These are phyloP conservation scores for Eilema depressum DNA, from an alignment of 2,888 invertebrate genomes.

Conservation along the genomic window DNA sequence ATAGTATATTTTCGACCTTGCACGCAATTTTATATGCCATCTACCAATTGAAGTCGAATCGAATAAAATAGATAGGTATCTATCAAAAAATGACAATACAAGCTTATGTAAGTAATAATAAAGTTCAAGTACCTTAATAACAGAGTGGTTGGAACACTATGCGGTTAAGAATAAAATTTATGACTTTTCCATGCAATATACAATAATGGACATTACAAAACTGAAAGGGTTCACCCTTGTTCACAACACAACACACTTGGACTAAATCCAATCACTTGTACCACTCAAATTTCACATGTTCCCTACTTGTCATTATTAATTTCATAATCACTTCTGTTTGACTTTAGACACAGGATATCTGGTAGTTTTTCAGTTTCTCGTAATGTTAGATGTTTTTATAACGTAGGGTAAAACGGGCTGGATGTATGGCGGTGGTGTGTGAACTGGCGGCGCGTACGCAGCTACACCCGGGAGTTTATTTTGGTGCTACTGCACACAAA, in stretches of 20 bases:
- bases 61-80: too few species aligned
- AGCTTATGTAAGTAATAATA: neutral
- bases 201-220: conserved; percentile 63
- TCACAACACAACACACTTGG: conserved; percentile 73
- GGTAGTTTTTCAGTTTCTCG: conserved; percentile 52
- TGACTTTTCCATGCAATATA: conserved; percentile 19
- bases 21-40: neutral
- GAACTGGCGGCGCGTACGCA: conserved; percentile 72
- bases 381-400: conserved; percentile 59
- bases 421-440: conserved; percentile 63
- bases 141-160: too few species aligned
- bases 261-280: conserved; percentile 68
- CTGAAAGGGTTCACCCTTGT: conserved; percentile 63
- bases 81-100: neutral
- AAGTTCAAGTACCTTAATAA: neutral
- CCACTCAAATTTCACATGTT: conserved; percentile 61
- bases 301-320: conserved; percentile 38
- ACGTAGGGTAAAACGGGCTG: conserved; percentile 67
- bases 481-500: conserved; percentile 84
- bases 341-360: conserved; percentile 43
- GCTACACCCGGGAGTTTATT: conserved; percentile 84
- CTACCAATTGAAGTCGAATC: neutral
- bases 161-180: neutral
- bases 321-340: conserved; percentile 50
- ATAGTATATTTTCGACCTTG: conserved; percentile 14